A percentile compares a stretch with the other conserved stretches of the same genome.
Evolutionary conservation across 2,888 invertebrate species (phyloP).

Genomic region (Thera britannica): DNA sequence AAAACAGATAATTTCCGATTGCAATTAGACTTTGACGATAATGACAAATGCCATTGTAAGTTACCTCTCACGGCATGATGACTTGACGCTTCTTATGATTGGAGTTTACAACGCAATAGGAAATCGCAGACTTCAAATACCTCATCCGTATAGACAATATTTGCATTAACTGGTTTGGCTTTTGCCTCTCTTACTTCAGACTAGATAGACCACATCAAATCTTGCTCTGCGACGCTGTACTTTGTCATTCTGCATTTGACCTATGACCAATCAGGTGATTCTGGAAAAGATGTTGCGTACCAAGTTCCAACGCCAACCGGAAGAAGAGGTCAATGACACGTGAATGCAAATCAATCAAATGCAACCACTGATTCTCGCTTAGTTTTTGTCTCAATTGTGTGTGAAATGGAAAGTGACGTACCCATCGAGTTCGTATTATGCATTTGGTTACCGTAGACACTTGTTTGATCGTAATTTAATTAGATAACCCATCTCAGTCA

Average conservation of each 20-base stretch:
- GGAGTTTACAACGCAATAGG: conserved; percentile 50
- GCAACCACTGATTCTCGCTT: conserved; percentile 30
- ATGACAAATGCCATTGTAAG: conserved; percentile 58
- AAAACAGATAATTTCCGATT: conserved; percentile 58
- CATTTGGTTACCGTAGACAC: conserved; percentile 31
- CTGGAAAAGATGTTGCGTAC: too few species aligned
- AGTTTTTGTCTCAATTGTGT: conserved; percentile 34
- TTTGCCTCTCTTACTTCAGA: neutral
- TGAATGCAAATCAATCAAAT: conserved; percentile 31
- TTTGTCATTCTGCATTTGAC: too few species aligned
- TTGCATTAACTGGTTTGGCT: neutral
- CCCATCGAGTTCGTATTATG: conserved; percentile 34
- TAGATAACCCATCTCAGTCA: conserved; percentile 37
- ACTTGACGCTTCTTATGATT: conserved; percentile 34
- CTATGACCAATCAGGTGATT: too few species aligned
- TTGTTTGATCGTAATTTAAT: conserved; percentile 40
- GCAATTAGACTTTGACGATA: conserved; percentile 49
- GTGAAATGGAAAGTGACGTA: conserved; percentile 49
- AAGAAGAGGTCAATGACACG: neutral
- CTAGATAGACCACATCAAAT: too few species aligned
- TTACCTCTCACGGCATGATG: conserved; percentile 54
- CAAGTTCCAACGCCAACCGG: neutral
- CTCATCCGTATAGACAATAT: conserved; percentile 5
- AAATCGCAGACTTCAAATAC: conserved; percentile 35
- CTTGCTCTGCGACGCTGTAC: too few species aligned